These are phyloP conservation scores for Mustela erminea DNA, from an alignment of 2,797 vertebrate species.

Conservation along the genomic window DNA sequence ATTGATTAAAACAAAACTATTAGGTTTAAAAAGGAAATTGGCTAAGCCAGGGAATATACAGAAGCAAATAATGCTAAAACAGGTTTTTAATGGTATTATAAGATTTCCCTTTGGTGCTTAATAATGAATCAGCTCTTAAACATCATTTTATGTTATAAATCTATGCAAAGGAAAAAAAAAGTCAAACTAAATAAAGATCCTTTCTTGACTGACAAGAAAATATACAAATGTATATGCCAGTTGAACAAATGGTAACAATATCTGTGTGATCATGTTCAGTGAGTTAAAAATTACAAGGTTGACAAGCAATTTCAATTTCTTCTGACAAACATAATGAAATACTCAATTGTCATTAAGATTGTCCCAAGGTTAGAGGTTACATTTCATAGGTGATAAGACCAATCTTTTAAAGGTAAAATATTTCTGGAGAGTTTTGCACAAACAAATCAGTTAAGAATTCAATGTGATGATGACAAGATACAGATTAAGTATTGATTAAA, in stretches of 20 bases:
- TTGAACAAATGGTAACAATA: neutral
- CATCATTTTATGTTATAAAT: neutral
- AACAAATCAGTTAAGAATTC: slow-evolving; percentile 46
- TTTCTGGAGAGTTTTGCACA: slow-evolving; percentile 9
- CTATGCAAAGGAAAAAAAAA: neutral
- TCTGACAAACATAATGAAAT: neutral
- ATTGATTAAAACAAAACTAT: slow-evolving; percentile 44
- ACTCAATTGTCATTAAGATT: slow-evolving; percentile 19
- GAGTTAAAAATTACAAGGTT: slow-evolving; percentile 4
- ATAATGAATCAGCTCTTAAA: slow-evolving; percentile 36
- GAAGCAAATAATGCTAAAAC: slow-evolving; percentile 16
- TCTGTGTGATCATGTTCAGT: neutral
- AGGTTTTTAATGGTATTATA: slow-evolving; percentile 14
- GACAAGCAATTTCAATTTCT: neutral
- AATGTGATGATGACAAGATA: slow-evolving; percentile 41
- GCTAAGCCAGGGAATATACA: neutral
- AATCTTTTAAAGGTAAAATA: slow-evolving; percentile 38
- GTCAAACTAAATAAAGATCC: neutral
- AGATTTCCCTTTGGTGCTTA: slow-evolving; percentile 32
- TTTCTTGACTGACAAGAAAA: slow-evolving; percentile 30
- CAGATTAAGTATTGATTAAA: slow-evolving; percentile 56
- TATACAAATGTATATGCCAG: neutral
- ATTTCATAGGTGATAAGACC: neutral
- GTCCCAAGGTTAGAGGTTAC: neutral
- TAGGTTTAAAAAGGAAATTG: slow-evolving; percentile 49